phyloP scores from a whole-genome alignment of 2,888 invertebrate species.

The Lucinisca nassula region DNA sequence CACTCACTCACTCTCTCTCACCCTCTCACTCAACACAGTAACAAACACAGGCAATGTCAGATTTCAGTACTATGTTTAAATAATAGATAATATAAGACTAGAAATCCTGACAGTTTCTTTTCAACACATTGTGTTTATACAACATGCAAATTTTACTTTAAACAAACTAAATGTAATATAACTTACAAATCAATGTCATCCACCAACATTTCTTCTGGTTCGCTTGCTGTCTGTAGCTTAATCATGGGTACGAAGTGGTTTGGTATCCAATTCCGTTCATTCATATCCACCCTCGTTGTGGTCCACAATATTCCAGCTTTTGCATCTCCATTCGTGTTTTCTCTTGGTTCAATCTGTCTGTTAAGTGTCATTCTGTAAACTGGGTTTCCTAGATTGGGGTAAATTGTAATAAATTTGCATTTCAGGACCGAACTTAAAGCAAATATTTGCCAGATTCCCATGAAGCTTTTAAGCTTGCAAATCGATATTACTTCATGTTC shows the following conservation, averaged over 20 bases:
- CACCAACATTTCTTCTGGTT: too few species aligned
- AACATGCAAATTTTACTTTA: too few species aligned
- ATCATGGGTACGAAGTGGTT: conserved; percentile 22
- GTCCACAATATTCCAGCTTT: background rate
- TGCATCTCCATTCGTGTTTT: background rate
- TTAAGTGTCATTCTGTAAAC: conserved; percentile 13
- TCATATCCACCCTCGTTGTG: background rate
- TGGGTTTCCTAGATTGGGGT: conserved; percentile 21
- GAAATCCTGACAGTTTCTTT: too few species aligned
- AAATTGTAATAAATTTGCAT: conserved; percentile 26
- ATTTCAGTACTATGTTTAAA: too few species aligned
- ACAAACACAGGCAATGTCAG: too few species aligned
- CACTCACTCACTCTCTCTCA: too few species aligned
- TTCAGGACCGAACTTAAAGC: conserved; percentile 35
- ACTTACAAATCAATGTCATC: too few species aligned
- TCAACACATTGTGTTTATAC: too few species aligned
- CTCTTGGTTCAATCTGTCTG: background rate
- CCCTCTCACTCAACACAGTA: too few species aligned
- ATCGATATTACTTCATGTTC: conserved; percentile 35
- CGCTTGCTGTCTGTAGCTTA: too few species aligned
- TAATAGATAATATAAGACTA: too few species aligned
- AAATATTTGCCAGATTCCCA: conserved; percentile 52
- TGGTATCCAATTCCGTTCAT: conserved; percentile 18
- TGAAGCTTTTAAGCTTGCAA: conserved; percentile 17
- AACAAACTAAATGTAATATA: too few species aligned